phyloP scores from a whole-genome alignment of 2,113 vertebrate species.

The Panthera leo region DNA sequence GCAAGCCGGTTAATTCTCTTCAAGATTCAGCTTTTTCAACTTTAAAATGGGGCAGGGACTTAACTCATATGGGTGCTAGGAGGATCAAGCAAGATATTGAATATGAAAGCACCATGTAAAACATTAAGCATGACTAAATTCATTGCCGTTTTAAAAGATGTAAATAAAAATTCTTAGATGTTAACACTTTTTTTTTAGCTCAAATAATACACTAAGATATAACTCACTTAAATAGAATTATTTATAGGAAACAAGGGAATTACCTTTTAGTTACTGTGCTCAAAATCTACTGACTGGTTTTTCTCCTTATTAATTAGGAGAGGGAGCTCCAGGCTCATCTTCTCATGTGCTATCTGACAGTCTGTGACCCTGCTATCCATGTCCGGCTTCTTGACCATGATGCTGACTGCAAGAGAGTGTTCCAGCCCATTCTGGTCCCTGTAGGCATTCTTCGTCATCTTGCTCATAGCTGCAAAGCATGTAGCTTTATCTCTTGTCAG shows the following conservation, averaged over 20 bases:
- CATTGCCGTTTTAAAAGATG: neutral
- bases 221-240: neutral
- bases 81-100: neutral
- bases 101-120: neutral
- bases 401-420: neutral
- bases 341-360: neutral
- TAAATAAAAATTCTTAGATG: neutral
- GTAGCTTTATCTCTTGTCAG: slow-evolving; percentile 1
- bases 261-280: neutral
- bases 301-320: neutral
- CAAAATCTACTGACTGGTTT: neutral
- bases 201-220: neutral
- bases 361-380: neutral
- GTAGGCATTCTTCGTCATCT: neutral
- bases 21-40: neutral
- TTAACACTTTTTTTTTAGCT: neutral
- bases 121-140: neutral
- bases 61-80: neutral
- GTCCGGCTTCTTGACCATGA: neutral
- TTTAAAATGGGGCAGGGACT: neutral
- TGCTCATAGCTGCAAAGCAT: neutral
- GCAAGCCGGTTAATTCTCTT: neutral
- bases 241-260: neutral
- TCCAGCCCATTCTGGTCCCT: neutral
- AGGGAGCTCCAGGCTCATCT: neutral